phyloP scores from a whole-genome alignment of 2,797 vertebrate genomes.

The Clarias fuscus region DNA sequence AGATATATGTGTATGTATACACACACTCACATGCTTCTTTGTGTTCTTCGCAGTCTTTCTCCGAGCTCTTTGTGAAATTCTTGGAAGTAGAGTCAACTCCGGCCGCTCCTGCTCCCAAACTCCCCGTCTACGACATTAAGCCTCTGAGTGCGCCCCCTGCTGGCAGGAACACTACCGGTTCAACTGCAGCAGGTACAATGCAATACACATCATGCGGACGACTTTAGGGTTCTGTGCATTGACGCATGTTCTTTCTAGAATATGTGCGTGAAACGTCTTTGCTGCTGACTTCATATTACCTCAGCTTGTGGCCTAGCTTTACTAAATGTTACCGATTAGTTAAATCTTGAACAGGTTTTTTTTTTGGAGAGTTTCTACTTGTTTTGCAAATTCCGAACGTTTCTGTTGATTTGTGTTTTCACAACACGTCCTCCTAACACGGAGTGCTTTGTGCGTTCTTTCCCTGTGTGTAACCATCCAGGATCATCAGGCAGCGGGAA shows the following conservation, averaged over 20 bases:
- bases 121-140: conserved; percentile 83
- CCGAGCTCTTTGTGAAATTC: conserved; percentile 97
- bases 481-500: conserved; percentile 68
- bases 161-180: conserved; percentile 60
- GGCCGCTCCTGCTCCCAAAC: conserved; percentile 80
- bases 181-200: conserved; percentile 49
- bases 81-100: conserved; percentile 93
- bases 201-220: background rate
- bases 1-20: background rate
- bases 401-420: background rate
- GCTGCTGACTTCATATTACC: background rate
- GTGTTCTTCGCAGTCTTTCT: conserved; percentile 84
- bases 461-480: conserved; percentile 48
- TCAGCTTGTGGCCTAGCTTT: background rate
- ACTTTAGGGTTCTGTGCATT: background rate
- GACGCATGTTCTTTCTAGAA: background rate
- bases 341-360: background rate
- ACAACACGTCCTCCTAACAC: background rate
- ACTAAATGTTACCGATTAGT: background rate
- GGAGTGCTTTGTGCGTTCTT: background rate
- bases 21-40: conserved; percentile 2
- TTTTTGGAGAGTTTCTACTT: background rate
- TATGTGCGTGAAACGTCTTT: background rate
- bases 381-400: background rate
- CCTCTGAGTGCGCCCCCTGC: conserved; percentile 76